A percentile compares a stretch with the other conserved stretches of the same genome.
Evolutionary conservation across 2,797 vertebrate genomes (phyloP).

Genomic region (Fundulus diaphanus): DNA sequence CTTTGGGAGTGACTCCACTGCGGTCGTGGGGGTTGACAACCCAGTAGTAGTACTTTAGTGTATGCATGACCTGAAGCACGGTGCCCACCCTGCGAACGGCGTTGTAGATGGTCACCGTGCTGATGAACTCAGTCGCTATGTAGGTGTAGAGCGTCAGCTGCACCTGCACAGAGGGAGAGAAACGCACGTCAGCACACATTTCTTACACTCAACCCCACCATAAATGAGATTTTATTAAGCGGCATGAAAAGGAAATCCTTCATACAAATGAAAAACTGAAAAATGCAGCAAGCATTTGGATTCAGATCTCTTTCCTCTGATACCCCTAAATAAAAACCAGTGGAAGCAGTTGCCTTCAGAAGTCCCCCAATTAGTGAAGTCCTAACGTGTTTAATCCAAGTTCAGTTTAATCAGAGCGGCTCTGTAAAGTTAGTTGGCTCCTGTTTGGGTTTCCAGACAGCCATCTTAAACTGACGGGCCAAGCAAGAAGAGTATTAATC

Average conservation of each 20-base stretch:
- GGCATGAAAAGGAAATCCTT: no score
- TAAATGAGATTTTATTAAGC: neutral
- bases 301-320: neutral
- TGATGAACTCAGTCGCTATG: slow-evolving; percentile 95
- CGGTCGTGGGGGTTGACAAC: slow-evolving; percentile 93
- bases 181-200: neutral
- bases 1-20: slow-evolving; percentile 93
- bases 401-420: neutral
- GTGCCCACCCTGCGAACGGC: slow-evolving; percentile 94
- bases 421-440: neutral
- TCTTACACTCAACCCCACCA: neutral
- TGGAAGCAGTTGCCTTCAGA: neutral
- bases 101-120: slow-evolving; percentile 96
- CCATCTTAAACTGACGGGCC: no score
- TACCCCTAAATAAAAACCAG: neutral
- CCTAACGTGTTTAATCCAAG: neutral
- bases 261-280: neutral
- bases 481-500: neutral
- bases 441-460: neutral
- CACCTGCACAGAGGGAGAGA: slow-evolving; percentile 78
- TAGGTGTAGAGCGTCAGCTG: slow-evolving; percentile 95
- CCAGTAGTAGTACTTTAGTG: slow-evolving; percentile 98
- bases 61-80: slow-evolving; percentile 95
- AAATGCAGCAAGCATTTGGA: neutral
- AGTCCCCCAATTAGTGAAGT: neutral